Evolutionary conservation across 2,113 vertebrate genomes (phyloP), one percentile per base, ranked within the genome.

Genomic region (Vicugna pacos): DNA sequence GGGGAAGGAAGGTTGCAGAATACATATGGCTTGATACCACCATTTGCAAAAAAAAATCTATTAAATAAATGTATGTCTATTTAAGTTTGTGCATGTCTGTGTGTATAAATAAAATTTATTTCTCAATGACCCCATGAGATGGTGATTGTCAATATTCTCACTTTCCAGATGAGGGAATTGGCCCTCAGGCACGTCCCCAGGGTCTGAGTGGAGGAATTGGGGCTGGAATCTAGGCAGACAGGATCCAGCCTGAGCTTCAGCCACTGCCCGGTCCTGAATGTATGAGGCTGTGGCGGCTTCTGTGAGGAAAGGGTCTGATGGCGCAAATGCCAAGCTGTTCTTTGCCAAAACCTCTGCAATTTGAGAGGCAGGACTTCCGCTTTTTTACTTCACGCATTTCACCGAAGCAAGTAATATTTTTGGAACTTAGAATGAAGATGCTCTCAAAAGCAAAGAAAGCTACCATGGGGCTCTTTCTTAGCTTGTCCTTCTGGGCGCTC

Each of bases 321-420:
- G 22, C 7, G 2, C 19, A 4, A 0, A 7, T 5, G 15, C 30
- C 60, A 3, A 8, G 35, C 30, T 19, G 48, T 5, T 16, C 8
- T 16, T 2, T 0, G 52, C n/a, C 4, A 5, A 69, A 3, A 62
- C 28, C 38, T 26, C 56, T 20, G 52, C 0, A 8, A 10, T 1
- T 0, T 0, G 8, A 15, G n/a, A 62, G 24, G 12, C 2, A 0
- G 72, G 38, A 6, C 67, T 67, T 60, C 50, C 2, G 4, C 22
- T 11, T 32, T 58, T n/a, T 32, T 2, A 20, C 42, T n/a, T 14
- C 17, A 30, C 8, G 28, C 8, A 10, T 32, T 62, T 50, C 86
- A 14, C 19, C 5, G 0, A 38, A 60, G 60, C 73, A 62, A 42
- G n/a, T 1, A 2, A 28, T 58, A 19, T 3, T 69, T 70, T 75